A percentile compares a stretch with the other conserved stretches of the same genome.
phyloP scores from a whole-genome alignment of 2,797 vertebrate species.

The Sebastes minor region DNA sequence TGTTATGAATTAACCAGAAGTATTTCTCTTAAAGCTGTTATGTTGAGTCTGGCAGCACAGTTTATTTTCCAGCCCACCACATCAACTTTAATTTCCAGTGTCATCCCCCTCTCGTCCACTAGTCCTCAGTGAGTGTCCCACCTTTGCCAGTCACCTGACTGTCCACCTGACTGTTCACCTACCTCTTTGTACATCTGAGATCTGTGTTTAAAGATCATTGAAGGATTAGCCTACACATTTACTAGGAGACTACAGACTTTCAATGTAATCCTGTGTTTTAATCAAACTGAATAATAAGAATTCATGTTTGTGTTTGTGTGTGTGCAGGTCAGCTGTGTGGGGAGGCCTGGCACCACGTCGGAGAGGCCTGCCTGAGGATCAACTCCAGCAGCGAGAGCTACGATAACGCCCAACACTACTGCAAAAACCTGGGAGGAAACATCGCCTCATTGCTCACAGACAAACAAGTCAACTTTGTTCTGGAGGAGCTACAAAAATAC shows the following conservation, averaged over 20 bases:
- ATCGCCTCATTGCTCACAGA: slow-evolving; percentile 92
- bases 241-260: not conserved
- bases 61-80: not conserved
- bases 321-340: slow-evolving; percentile 89
- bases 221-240: too few relatives aligned
- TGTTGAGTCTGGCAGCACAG: not conserved
- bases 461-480: slow-evolving; percentile 92
- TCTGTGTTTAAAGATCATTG: not conserved
- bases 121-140: not conserved
- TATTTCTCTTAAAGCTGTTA: not conserved
- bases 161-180: too few relatives aligned
- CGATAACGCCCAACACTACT: slow-evolving; percentile 94
- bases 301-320: not conserved
- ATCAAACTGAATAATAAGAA: not conserved
- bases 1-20: not conserved
- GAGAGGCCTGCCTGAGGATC: slow-evolving; percentile 91
- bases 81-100: not conserved
- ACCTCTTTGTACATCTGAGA: not conserved
- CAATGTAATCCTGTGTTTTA: not conserved
- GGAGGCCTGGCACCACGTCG: slow-evolving; percentile 91
- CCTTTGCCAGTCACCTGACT: not conserved
- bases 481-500: slow-evolving; percentile 94
- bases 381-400: slow-evolving; percentile 94
- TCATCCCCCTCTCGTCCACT: not conserved
- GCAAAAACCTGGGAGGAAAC: slow-evolving; percentile 94